These are phyloP conservation scores for Camponotus fellah DNA, from an alignment of 2,888 invertebrate species.

Conservation along the genomic window DNA sequence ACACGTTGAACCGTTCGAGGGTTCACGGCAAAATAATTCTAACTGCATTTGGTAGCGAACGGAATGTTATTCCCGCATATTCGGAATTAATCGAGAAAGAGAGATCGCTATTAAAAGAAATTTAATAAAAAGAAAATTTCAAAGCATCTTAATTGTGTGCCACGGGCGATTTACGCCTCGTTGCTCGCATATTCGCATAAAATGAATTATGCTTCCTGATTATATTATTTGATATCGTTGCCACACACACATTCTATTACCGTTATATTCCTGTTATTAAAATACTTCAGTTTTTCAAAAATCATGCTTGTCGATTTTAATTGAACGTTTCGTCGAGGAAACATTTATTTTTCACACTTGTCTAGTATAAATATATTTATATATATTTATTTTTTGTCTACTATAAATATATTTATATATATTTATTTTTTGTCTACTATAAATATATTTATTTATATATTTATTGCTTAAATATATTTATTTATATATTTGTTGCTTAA, in stretches of 20 bases:
- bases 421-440: too few species aligned
- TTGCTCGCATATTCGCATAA: slow-evolving; percentile 32
- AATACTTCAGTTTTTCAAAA: not conserved
- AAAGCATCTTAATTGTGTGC: slow-evolving; percentile 44
- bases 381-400: too few species aligned
- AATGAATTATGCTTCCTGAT: slow-evolving; percentile 9
- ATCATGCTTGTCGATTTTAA: not conserved
- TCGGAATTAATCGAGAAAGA: slow-evolving; percentile 30
- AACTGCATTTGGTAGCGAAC: slow-evolving; percentile 7
- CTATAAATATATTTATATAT: too few species aligned
- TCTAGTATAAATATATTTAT: not conserved
- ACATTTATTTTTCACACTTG: not conserved
- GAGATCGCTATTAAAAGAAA: slow-evolving; percentile 1
- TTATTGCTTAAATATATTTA: too few species aligned
- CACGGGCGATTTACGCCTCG: slow-evolving; percentile 42
- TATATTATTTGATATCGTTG: slow-evolving; percentile 31
- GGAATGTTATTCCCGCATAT: slow-evolving; percentile 30
- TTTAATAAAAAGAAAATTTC: slow-evolving; percentile 4
- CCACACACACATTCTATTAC: not conserved
- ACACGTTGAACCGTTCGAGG: slow-evolving; percentile 1
- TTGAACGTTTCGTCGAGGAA: not conserved
- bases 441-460: too few species aligned
- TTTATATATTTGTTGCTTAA: too few species aligned
- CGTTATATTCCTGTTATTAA: slow-evolving; percentile 9
- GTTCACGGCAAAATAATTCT: slow-evolving; percentile 28